Base-by-base conservation (phyloP, 2,113 vertebrate species). In the Phalacrocorax aristotelis region DNA sequence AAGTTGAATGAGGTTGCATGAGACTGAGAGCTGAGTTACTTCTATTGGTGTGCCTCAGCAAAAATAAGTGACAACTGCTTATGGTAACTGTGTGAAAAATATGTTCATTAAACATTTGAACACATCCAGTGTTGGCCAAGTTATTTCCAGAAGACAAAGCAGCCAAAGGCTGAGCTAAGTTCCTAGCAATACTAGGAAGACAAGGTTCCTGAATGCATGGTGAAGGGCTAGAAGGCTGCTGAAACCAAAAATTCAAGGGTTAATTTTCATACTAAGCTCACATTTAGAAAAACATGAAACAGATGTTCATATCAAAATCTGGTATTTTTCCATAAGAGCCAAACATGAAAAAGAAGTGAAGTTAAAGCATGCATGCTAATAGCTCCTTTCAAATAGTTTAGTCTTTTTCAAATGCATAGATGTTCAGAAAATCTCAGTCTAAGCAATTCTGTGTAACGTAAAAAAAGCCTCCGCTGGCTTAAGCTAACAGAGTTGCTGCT, bases 231-330 rank as follows among this genome's bases (percentile, higher is more conserved):
- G 69, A 68, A 72, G 14, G 30, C 78, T 89, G 92, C 70, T 88
- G 46, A 54, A 97, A 95, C 93, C 40, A 86, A 97, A 97, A 96
- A 94, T 93, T 95, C 83, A 97, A 86, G 93, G 92, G 94, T 97
- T 98, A 97, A 97, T 89, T 95, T 97, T 94, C 89, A 96, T 95
- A 69, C 83, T 79, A 94, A 96, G 38, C 72, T 93, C 83, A 94
- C 87, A 95, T 95, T 97, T 96, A 97, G 94, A 87, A 96, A 98
- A 98, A 97, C 93, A 97, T 95, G 95, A 98, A 98, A 96, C 95
- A 98, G 96, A 98, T 97, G 97, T 97, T 92, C 92, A n/a, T 98
- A 98, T 97, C 97, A 97, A 97, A 97, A 97, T 97, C 94, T 90
- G 77, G 60, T 97, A 87, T 95, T 93, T 97, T 93, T 95, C 96